A percentile compares a stretch with the other conserved stretches of the same genome.
Evolutionary conservation across 2,888 invertebrate species (phyloP).

Genomic region (Troides aeacus): DNA sequence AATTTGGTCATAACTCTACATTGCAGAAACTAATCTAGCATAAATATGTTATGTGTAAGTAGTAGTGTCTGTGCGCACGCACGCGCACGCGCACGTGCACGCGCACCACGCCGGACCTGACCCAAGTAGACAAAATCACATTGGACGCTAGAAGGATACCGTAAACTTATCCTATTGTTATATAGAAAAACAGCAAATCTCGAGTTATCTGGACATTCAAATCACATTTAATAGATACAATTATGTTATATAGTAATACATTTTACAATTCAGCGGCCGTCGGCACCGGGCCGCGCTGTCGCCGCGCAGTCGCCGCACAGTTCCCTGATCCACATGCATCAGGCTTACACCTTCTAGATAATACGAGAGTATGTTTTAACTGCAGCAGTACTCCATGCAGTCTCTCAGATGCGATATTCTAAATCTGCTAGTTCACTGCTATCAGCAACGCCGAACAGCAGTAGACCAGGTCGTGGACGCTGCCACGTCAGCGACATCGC

Average conservation of each 20-base stretch:
- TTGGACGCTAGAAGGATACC: conserved; percentile 58
- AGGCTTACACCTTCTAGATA: no score
- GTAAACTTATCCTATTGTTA: conserved; percentile 46
- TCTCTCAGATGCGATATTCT: no score
- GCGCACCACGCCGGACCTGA: conserved; percentile 33
- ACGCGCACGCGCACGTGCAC: conserved; percentile 27
- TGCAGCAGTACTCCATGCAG: no score
- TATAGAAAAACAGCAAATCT: conserved; percentile 61
- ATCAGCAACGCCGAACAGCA: no score
- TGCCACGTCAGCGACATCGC: not conserved
- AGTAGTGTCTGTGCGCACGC: conserved; percentile 3
- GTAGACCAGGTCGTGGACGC: no score
- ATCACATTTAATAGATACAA: conserved; percentile 52
- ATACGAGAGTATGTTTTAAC: no score
- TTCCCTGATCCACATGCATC: not conserved
- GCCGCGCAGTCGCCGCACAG: not conserved
- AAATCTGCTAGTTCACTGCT: no score
- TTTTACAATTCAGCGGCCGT: conserved; percentile 34
- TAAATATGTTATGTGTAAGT: conserved; percentile 50
- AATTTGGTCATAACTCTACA: conserved; percentile 74
- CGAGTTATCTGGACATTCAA: conserved; percentile 67
- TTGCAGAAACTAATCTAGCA: conserved; percentile 68
- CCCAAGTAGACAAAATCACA: conserved; percentile 46
- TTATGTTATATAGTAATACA: conserved; percentile 39
- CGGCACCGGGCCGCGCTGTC: conserved; percentile 16